A percentile compares a stretch with the other conserved stretches of the same genome.
phyloP scores from a whole-genome alignment of 2,888 invertebrate species.

The Tyria jacobaeae region DNA sequence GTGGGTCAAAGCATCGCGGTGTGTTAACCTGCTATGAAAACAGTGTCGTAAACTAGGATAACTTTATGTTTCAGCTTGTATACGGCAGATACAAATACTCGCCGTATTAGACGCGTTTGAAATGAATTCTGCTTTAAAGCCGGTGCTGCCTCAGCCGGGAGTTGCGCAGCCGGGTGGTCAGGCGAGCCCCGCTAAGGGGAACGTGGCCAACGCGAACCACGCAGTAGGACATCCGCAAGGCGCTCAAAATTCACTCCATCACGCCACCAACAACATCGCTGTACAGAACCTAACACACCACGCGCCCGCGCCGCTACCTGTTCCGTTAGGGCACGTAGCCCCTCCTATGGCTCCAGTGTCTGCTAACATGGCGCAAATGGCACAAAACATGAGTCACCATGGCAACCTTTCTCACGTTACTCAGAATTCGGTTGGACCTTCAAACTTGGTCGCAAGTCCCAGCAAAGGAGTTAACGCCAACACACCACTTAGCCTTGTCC shows the following conservation, averaged over 20 bases:
- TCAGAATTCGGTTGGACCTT: constrained; percentile 72
- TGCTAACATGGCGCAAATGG: constrained; percentile 84
- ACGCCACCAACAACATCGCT: constrained; percentile 69
- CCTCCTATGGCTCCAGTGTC: constrained; percentile 83
- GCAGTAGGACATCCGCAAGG: constrained; percentile 76
- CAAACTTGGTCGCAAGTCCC: constrained; percentile 68
- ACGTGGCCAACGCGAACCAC: constrained; percentile 78
- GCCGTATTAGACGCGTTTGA: constrained; percentile 63
- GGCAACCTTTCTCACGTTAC: constrained; percentile 81
- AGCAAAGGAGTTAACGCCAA: constrained; percentile 70
- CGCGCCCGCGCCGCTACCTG: constrained; percentile 68
- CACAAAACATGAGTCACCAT: constrained; percentile 85
- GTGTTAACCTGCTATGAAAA: constrained; percentile 70
- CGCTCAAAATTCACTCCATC: constrained; percentile 74
- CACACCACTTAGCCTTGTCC: constrained; percentile 80
- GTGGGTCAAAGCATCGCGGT: constrained; percentile 81
- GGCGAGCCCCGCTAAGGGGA: constrained; percentile 79
- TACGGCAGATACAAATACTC: constrained; percentile 43
- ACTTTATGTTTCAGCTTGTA: constrained; percentile 78
- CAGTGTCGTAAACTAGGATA: constrained; percentile 65
- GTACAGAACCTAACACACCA: constrained; percentile 76
- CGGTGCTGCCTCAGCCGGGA: constrained; percentile 84
- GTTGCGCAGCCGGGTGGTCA: constrained; percentile 79
- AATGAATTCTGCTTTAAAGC: constrained; percentile 89
- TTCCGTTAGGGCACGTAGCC: constrained; percentile 60